Base-by-base conservation (phyloP, 2,113 vertebrate species). In the Noturus placidus region DNA sequence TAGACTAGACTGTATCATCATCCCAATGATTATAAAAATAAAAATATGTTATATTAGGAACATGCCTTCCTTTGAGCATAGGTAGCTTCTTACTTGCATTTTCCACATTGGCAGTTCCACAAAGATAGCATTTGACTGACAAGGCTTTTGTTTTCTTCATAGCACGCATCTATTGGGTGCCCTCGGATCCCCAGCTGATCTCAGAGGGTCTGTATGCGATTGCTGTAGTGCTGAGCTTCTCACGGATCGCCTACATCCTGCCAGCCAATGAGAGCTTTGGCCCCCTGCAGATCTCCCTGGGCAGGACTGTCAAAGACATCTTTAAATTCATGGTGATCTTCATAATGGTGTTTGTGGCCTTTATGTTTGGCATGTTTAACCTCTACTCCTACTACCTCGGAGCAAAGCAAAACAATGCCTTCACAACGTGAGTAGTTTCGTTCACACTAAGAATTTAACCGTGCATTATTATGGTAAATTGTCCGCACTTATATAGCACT, bases 311-410 rank as follows among this genome's bases (percentile, higher is more conserved):
- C 6, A 99, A 99, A 93, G 98, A 99, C 91, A 99, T 99, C 91
- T 99, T 99, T 94, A 99, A 99, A 91, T 99, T 99, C 90, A 97
- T 99, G 97, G 97, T 99, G 91, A 97, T 99, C 92, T 99, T 99
- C 91, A 97, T 97, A 87, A 99, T 98, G 91, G 98, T 99, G 78
- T 99, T 99, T 88, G 97, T 99, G 93, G 98, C 98, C 88, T 99
- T 99, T 94, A 99, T 99, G 98, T 96, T 99, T 82, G 98, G 98
- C 84, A 98, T 99, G 98, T 99, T 99, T 93, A 99, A 97, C 88
- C 97, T 99, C 88, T 98, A 99, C 91, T 98, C 97, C 2, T 96
- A 98, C 94, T 99, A 99, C 92, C 95, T 96, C 15, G 98, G 97
- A 50, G 97, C 97, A 67, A 99, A 99, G 88, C 93, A 97, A 91